phyloP scores from a whole-genome alignment of 2,888 invertebrate species.

The Acleris cristana region DNA sequence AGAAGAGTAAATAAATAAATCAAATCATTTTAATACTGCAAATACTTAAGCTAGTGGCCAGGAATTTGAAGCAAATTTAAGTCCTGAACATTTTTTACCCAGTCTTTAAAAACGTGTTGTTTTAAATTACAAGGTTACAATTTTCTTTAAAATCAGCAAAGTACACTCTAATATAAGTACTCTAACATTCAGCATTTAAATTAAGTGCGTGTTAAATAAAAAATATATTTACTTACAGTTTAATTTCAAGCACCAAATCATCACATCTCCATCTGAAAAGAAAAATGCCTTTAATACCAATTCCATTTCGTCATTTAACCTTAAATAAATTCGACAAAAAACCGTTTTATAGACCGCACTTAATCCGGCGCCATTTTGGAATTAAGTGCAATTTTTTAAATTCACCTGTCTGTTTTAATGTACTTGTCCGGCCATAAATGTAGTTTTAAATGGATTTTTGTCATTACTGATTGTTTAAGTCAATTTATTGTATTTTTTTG shows the following conservation, averaged over 20 bases:
- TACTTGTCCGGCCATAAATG: constrained; percentile 52
- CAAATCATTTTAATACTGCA: too few species aligned
- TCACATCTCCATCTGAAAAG: constrained; percentile 54
- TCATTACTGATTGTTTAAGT: constrained; percentile 46
- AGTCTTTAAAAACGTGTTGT: too few species aligned
- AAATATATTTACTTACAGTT: constrained; percentile 51
- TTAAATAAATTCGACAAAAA: constrained; percentile 37
- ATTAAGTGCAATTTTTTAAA: constrained; percentile 24
- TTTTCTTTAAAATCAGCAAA: too few species aligned
- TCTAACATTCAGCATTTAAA: too few species aligned
- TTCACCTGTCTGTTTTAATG: constrained; percentile 34
- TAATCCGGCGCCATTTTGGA: constrained; percentile 38
- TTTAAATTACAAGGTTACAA: too few species aligned
- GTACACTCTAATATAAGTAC: too few species aligned
- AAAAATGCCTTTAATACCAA: constrained; percentile 57
- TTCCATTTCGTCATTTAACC: constrained; percentile 41
- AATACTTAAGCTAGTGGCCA: too few species aligned
- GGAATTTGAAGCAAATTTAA: too few species aligned
- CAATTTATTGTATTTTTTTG: constrained; percentile 45
- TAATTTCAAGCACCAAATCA: constrained; percentile 32
- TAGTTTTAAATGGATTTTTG: constrained; percentile 55
- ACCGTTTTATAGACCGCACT: constrained; percentile 35
- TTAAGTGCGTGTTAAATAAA: constrained; percentile 35
- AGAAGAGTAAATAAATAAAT: too few species aligned
- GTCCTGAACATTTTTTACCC: too few species aligned